Evolutionary conservation across 2,113 vertebrate species (phyloP).

Genomic region (Rhinolophus sinicus): DNA sequence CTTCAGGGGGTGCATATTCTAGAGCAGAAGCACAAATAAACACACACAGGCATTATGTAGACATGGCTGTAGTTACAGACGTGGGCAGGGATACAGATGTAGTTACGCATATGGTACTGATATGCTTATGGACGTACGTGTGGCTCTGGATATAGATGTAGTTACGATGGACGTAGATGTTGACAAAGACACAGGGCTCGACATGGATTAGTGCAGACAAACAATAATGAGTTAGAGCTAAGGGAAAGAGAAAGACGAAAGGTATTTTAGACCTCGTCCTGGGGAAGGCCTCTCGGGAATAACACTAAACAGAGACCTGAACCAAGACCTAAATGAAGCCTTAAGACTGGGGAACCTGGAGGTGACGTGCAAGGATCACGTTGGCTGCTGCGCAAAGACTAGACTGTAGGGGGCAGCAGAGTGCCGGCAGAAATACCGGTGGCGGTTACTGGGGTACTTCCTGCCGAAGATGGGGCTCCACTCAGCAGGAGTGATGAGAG

Average conservation of each 20-base stretch:
- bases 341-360: not conserved
- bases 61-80: not conserved
- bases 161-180: rapidly evolving
- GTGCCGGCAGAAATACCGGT: rapidly evolving
- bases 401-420: not conserved
- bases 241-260: not conserved
- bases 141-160: rapidly evolving
- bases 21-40: not conserved
- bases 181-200: rapidly evolving
- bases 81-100: rapidly evolving
- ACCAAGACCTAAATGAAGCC: not conserved
- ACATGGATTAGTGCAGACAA: not conserved
- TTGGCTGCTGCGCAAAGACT: not conserved
- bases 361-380: not conserved
- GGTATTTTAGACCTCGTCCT: rapidly evolving
- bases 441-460: rapidly evolving
- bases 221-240: not conserved
- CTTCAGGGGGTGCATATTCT: too few species aligned
- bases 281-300: not conserved
- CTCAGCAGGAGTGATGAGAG: not conserved
- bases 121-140: too few species aligned
- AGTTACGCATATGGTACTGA: too few species aligned
- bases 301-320: not conserved
- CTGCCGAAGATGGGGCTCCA: rapidly evolving
- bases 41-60: too few species aligned